Conservation (phyloP, 2,888 invertebrate species). For the Argynnis bischoffii region DNA sequence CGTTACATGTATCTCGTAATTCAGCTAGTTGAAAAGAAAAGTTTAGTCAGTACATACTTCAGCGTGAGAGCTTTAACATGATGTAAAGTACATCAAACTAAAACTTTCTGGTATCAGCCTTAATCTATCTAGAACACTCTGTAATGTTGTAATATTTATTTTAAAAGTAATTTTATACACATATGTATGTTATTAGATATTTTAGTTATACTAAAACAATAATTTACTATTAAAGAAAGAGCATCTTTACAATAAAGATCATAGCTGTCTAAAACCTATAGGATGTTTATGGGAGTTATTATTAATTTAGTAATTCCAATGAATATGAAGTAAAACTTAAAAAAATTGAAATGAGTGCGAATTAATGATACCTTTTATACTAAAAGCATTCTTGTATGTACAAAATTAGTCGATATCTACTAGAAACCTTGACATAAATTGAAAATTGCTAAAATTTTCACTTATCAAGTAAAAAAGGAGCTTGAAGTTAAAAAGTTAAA, state of each 20-base stretch:
- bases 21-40: constrained; percentile 1
- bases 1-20: neutral
- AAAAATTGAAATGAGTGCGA: no score
- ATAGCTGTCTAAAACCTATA: neutral
- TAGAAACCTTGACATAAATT: neutral
- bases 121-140: constrained; percentile 1
- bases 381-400: no score
- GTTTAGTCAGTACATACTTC: neutral
- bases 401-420: neutral
- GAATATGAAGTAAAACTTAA: no score
- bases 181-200: no score
- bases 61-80: neutral
- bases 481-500: constrained; percentile 15
- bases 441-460: constrained; percentile 5
- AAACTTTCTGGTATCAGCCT: constrained; percentile 3
- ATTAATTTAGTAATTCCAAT: no score
- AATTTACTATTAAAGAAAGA: neutral
- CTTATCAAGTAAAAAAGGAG: constrained; percentile 5
- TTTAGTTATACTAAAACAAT: neutral
- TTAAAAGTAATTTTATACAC: no score
- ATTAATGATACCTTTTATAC: no score
- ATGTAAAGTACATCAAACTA: constrained; percentile 1
- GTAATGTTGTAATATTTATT: no score
- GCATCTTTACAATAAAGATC: no score
- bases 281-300: no score